A percentile compares a stretch with the other conserved stretches of the same genome.
These are phyloP conservation scores for Perizoma affinitatum DNA, from an alignment of 2,888 invertebrate species.

Conservation along the genomic window DNA sequence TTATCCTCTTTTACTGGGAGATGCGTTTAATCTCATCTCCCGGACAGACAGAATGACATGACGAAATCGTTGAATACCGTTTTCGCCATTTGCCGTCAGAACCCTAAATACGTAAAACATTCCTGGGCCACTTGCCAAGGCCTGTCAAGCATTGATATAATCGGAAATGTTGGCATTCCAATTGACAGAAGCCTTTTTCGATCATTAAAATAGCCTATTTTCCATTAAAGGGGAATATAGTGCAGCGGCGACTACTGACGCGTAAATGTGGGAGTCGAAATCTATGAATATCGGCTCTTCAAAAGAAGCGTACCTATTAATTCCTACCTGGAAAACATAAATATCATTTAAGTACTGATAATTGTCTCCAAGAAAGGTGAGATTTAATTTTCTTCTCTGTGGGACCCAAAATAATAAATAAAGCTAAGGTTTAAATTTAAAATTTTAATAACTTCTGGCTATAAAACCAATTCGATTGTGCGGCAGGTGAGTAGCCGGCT, in stretches of 20 bases:
- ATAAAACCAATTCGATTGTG: too few relatives aligned
- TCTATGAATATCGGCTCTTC: conserved; percentile 2
- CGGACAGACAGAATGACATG: too few relatives aligned
- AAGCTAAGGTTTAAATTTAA: too few relatives aligned
- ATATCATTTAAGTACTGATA: neutral
- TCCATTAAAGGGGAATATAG: conserved; percentile 17
- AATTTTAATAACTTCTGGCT: neutral
- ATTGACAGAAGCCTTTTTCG: conserved; percentile 40
- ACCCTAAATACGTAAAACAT: conserved; percentile 37
- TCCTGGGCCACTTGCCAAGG: conserved; percentile 48
- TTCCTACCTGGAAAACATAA: neutral
- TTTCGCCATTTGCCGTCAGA: too few relatives aligned
- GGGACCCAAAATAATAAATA: too few relatives aligned
- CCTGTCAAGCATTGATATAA: conserved; percentile 62
- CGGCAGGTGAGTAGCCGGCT: too few relatives aligned
- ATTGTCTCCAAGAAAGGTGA: neutral
- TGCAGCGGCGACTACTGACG: conserved; percentile 6
- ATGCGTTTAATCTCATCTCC: too few relatives aligned
- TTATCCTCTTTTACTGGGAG: too few relatives aligned
- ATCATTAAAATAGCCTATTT: conserved; percentile 39
- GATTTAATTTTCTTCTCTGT: neutral
- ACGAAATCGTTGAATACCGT: too few relatives aligned
- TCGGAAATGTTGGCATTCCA: conserved; percentile 58
- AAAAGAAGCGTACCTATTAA: neutral
- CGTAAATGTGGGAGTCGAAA: conserved; percentile 20